Conservation (phyloP, 2,888 invertebrate species). For the Oligia latruncula region DNA sequence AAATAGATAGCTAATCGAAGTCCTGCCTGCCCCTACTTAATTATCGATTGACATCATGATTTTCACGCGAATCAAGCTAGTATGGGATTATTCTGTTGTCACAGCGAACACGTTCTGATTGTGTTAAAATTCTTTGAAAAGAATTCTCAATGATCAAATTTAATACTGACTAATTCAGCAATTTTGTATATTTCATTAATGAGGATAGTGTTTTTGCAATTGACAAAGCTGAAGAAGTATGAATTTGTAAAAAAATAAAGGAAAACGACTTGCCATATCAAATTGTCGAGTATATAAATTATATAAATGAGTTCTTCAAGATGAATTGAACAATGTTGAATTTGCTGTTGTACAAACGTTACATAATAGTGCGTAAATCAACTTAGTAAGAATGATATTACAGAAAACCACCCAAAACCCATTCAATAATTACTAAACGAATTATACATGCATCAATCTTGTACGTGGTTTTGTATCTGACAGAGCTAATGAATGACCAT, state of each 20-base stretch:
- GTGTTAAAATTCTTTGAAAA: slow-evolving; percentile 3
- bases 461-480: slow-evolving; percentile 2
- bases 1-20: slow-evolving; percentile 24
- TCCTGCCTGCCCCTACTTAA: background rate
- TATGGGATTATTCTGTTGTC: slow-evolving; percentile 4
- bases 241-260: slow-evolving; percentile 20
- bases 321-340: background rate
- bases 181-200: background rate
- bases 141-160: background rate
- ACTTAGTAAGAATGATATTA: background rate
- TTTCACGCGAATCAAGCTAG: background rate
- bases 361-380: background rate
- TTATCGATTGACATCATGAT: slow-evolving; percentile 15
- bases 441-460: slow-evolving; percentile 18
- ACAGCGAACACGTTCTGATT: background rate
- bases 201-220: background rate
- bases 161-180: background rate
- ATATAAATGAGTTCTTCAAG: slow-evolving; percentile 9
- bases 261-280: slow-evolving; percentile 5
- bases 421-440: slow-evolving; percentile 3
- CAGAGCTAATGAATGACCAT: background rate
- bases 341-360: slow-evolving; percentile 14
- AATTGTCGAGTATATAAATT: slow-evolving; percentile 5
- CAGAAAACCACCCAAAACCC: slow-evolving; percentile 3
- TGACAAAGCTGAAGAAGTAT: slow-evolving; percentile 7